A percentile compares a stretch with the other conserved stretches of the same genome.
phyloP scores from a whole-genome alignment of 2,888 invertebrate species.

The Synergus laeviventris region DNA sequence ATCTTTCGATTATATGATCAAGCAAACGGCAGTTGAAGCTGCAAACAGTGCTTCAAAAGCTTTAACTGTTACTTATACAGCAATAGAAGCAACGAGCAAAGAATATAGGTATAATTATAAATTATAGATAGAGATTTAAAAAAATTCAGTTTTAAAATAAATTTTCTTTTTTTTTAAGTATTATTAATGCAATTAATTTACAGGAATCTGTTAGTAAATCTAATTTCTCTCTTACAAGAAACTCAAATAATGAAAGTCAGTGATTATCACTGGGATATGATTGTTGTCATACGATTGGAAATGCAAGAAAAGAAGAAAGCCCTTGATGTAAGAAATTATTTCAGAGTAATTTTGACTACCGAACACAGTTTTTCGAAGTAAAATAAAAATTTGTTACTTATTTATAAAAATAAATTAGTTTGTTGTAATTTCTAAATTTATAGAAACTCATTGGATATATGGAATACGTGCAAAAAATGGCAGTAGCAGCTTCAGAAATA shows the following conservation, averaged over 20 bases:
- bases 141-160: not conserved
- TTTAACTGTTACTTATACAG: constrained; percentile 68
- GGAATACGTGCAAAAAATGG: constrained; percentile 71
- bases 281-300: constrained; percentile 64
- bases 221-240: constrained; percentile 68
- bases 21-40: constrained; percentile 68
- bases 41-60: constrained; percentile 69
- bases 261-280: constrained; percentile 68
- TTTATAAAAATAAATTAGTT: constrained; percentile 23
- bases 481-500: constrained; percentile 67
- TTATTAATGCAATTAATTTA: constrained; percentile 44
- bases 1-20: constrained; percentile 68
- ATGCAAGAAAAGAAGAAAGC: constrained; percentile 65
- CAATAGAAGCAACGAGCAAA: constrained; percentile 66
- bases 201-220: constrained; percentile 61
- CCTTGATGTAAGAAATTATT: constrained; percentile 61
- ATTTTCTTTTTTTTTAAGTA: not conserved
- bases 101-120: constrained; percentile 67
- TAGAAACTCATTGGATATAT: constrained; percentile 68
- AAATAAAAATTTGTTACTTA: constrained; percentile 22
- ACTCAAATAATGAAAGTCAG: constrained; percentile 60
- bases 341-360: not conserved
- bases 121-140: constrained; percentile 6
- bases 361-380: not conserved
- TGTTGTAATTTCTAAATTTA: constrained; percentile 17